Base-by-base conservation (phyloP, 2,797 vertebrate species). In the Pseudochirops corinnae region DNA sequence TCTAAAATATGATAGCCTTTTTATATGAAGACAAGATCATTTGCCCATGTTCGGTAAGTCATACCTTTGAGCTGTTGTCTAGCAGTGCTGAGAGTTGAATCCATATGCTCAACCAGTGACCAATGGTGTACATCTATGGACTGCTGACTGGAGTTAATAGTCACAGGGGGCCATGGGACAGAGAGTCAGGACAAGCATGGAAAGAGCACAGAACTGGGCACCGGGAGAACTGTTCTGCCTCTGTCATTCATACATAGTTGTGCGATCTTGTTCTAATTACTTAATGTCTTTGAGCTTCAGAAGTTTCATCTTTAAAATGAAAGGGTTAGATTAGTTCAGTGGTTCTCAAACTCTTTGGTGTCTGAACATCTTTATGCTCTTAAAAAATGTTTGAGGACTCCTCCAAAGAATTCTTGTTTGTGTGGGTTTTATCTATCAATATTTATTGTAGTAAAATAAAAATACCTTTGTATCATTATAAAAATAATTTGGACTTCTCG, bases 141-240 rank as follows among this genome's bases (percentile, higher is more conserved):
- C 91, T 94, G 33, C 58, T 94, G n/a, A 56, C 28, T 90, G 39
- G 26, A 93, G 58, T 93, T 92, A 91, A 97, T 62, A 3, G n/a
- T 12, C 31, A 14, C 46, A 56, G 24, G 12, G 29, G 16, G n/a
- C 55, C 26, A 2, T 90, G 57, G 74, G 56, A 53, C 50, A 21
- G 1, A 14, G 21, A 58, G n/a, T 39, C n/a, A 39, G 33, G 33
- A 14, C 62, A n/a, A n/a, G 28, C 3, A 67, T n/a, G 62, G 62
- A 74, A 74, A 74, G 62, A 74, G 33, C 62, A 74, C 14, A 16
- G 5, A n/a, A 74, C 16, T 74, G n/a, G 62, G 5, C 14, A 39
- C 16, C 5, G 39, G 16, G 33, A 39, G 62, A 18, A 1, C 14
- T 39, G 33, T 74, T 14, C 62, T 39, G n/a, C 16, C 62, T 74